A percentile compares a stretch with the other conserved stretches of the same genome.
These are phyloP conservation scores for Melanotus villosus DNA, from an alignment of 2,888 invertebrate genomes.

Conservation along the genomic window DNA sequence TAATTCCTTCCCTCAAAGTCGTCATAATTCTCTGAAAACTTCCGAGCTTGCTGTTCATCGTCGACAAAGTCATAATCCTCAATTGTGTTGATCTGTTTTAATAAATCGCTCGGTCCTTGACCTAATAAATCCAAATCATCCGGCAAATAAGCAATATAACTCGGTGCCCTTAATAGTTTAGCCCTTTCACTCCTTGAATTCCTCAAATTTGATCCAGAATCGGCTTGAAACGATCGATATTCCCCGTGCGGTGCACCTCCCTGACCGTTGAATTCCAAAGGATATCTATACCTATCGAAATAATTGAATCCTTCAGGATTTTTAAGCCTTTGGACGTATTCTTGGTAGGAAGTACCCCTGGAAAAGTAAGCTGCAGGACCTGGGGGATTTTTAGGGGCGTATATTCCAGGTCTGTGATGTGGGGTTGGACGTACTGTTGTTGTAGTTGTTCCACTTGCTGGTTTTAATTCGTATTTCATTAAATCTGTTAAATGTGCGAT, in stretches of 20 bases:
- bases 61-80: constrained; percentile 56
- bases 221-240: not conserved
- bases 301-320: constrained; percentile 53
- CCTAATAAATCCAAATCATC: constrained; percentile 61
- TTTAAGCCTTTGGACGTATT: constrained; percentile 56
- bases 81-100: constrained; percentile 61
- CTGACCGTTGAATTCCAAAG: constrained; percentile 16
- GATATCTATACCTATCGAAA: constrained; percentile 48
- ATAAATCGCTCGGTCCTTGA: constrained; percentile 62
- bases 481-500: constrained; percentile 75
- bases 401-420: constrained; percentile 70
- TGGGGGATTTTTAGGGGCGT: constrained; percentile 71
- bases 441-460: constrained; percentile 56
- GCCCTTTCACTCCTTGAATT: not conserved
- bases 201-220: too few species aligned
- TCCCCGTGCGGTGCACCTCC: not conserved
- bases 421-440: constrained; percentile 61
- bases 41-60: constrained; percentile 57
- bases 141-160: constrained; percentile 26
- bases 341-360: constrained; percentile 34
- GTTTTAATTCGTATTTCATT: constrained; percentile 72
- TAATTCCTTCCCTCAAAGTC: constrained; percentile 58
- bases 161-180: not conserved
- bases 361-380: constrained; percentile 55
- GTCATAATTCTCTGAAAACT: constrained; percentile 62